Percentiles rank a stretch among this genome's conserved stretches.
phyloP scores from a whole-genome alignment of 2,888 invertebrate genomes.

The Nymphalis urticae region DNA sequence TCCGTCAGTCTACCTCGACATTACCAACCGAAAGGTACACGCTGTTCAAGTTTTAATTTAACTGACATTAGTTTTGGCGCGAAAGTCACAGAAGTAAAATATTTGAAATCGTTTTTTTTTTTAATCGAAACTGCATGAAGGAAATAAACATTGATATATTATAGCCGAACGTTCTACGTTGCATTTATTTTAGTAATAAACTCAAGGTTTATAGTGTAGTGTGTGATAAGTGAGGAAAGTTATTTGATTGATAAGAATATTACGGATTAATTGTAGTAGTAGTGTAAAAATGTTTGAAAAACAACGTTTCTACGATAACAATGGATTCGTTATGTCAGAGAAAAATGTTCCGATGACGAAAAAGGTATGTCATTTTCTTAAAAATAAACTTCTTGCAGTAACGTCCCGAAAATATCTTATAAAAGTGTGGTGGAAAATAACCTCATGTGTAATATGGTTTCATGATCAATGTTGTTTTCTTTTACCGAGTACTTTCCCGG shows the following conservation, averaged over 20 bases:
- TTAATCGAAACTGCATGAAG: conserved; percentile 1
- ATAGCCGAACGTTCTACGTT: conserved; percentile 38
- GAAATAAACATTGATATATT: conserved; percentile 1
- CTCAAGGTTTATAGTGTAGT: conserved; percentile 42
- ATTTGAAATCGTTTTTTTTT: conserved; percentile 13
- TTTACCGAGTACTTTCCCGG: too few relatives aligned
- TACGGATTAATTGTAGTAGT: conserved; percentile 23
- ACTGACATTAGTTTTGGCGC: conserved; percentile 49
- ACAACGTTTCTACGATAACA: conserved; percentile 64
- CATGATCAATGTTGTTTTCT: too few relatives aligned
- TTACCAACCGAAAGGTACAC: conserved; percentile 52
- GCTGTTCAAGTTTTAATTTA: conserved; percentile 40
- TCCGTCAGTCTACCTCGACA: conserved; percentile 51
- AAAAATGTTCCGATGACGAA: conserved; percentile 55
- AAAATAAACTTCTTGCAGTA: too few relatives aligned
- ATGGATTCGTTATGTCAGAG: conserved; percentile 67
- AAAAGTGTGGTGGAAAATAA: too few relatives aligned
- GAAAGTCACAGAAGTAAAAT: conserved; percentile 43
- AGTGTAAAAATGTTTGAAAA: conserved; percentile 51
- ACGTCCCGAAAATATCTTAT: too few relatives aligned
- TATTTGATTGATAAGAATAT: conserved; percentile 24
- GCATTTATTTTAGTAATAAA: conserved; percentile 1
- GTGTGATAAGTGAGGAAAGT: conserved; percentile 38
- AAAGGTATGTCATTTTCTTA: conserved; percentile 46
- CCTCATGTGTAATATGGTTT: too few relatives aligned